phyloP scores from a whole-genome alignment of 2,113 vertebrate genomes.

The Caranx ignobilis region DNA sequence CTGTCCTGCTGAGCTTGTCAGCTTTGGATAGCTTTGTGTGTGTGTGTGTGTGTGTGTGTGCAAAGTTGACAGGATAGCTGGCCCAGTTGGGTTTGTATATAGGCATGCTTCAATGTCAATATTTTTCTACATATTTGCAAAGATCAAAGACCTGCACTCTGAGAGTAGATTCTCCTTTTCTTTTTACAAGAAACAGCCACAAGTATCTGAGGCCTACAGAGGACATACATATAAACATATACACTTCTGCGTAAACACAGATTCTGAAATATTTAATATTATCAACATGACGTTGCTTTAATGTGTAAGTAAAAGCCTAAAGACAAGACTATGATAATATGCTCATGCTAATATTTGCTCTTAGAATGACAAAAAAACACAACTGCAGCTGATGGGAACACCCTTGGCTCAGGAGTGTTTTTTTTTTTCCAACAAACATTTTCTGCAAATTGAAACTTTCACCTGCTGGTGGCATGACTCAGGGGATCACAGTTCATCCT shows the following conservation, averaged over 20 bases:
- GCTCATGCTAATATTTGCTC: too few species aligned
- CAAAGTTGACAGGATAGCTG: conserved; percentile 55
- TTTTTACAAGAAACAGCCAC: neutral
- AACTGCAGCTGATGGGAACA: too few species aligned
- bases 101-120: conserved; percentile 53
- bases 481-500: too few species aligned
- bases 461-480: too few species aligned
- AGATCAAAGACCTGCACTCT: neutral
- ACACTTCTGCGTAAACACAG: neutral
- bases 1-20: conserved; percentile 82
- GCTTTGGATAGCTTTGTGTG: conserved; percentile 65
- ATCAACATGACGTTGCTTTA: neutral
- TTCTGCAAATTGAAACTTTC: too few species aligned
- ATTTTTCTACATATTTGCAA: conserved; percentile 12
- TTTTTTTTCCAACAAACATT: too few species aligned
- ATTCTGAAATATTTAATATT: neutral
- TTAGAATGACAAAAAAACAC: too few species aligned
- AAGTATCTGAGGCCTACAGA: neutral
- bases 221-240: neutral
- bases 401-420: too few species aligned
- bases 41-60: conserved; percentile 30
- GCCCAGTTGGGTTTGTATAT: conserved; percentile 42
- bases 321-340: neutral
- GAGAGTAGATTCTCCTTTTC: neutral
- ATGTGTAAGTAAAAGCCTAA: neutral